Percentiles rank a stretch among this genome's conserved stretches.
phyloP scores from a whole-genome alignment of 2,113 vertebrate genomes.

The Alexandromys fortis region DNA sequence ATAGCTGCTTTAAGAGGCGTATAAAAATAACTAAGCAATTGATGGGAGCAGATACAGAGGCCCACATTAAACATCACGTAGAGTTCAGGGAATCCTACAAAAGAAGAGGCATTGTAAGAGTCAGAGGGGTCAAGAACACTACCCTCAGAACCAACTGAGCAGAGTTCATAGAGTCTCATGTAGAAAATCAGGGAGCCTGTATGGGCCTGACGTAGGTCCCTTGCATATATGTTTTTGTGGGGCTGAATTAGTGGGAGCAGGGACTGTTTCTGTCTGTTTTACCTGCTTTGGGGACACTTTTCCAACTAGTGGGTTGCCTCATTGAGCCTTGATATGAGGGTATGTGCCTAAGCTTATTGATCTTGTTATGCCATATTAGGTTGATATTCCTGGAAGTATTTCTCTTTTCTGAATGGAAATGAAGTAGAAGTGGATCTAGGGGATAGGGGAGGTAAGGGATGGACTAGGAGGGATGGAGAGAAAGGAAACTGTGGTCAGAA shows the following conservation, averaged over 20 bases:
- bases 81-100: neutral
- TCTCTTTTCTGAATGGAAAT: neutral
- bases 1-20: neutral
- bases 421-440: neutral
- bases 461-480: neutral
- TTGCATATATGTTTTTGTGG: neutral
- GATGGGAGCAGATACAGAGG: neutral
- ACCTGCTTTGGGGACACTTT: neutral
- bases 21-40: neutral
- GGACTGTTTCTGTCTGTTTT: neutral
- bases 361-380: neutral
- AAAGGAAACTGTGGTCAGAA: neutral
- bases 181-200: neutral
- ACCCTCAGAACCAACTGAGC: neutral
- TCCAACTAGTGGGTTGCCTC: neutral
- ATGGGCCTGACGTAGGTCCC: neutral
- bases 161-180: neutral
- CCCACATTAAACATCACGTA: neutral
- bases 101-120: neutral
- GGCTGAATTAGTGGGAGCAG: neutral
- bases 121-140: neutral
- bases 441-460: neutral
- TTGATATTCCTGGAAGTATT: neutral
- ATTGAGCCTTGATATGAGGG: neutral
- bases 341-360: neutral